These are phyloP conservation scores for Conopomorpha cramerella DNA, from an alignment of 1,140 invertebrate genomes.

Conservation along the genomic window DNA sequence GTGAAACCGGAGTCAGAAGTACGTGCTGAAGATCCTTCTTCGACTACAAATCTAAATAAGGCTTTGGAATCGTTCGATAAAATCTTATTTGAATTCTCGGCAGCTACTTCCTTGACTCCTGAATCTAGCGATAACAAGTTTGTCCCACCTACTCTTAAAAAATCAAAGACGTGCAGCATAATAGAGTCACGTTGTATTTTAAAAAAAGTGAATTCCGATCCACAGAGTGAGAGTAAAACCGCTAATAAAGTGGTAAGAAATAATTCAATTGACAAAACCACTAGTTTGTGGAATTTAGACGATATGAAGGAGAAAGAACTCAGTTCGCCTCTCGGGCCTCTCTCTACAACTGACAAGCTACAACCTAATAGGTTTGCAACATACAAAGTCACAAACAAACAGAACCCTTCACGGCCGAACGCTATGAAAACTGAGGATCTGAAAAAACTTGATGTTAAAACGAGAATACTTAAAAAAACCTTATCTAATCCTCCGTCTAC, in stretches of 20 bases:
- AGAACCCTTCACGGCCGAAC: slow-evolving; percentile 20
- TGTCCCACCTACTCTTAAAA: slow-evolving; percentile 60
- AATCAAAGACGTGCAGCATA: slow-evolving; percentile 67
- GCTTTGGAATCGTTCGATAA: slow-evolving; percentile 69
- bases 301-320: slow-evolving; percentile 56
- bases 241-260: slow-evolving; percentile 36
- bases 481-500: slow-evolving; percentile 55
- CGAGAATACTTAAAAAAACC: slow-evolving; percentile 57
- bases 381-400: slow-evolving; percentile 52
- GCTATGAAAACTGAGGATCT: slow-evolving; percentile 45
- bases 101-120: slow-evolving; percentile 20
- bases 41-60: slow-evolving; percentile 55
- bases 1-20: slow-evolving; percentile 32
- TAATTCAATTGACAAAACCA: slow-evolving; percentile 55
- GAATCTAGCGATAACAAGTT: slow-evolving; percentile 27
- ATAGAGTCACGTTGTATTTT: slow-evolving; percentile 66
- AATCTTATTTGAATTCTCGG: slow-evolving; percentile 60
- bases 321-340: slow-evolving; percentile 38
- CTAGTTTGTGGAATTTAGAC: slow-evolving; percentile 60
- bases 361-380: slow-evolving; percentile 54
- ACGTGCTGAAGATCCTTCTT: slow-evolving; percentile 1
- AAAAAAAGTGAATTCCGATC: slow-evolving; percentile 54
- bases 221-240: slow-evolving; percentile 25
- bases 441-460: slow-evolving; percentile 56
- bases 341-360: slow-evolving; percentile 34